Evolutionary conservation across 1,140 invertebrate genomes (phyloP).

Genomic region (Drosophila subobscura): DNA sequence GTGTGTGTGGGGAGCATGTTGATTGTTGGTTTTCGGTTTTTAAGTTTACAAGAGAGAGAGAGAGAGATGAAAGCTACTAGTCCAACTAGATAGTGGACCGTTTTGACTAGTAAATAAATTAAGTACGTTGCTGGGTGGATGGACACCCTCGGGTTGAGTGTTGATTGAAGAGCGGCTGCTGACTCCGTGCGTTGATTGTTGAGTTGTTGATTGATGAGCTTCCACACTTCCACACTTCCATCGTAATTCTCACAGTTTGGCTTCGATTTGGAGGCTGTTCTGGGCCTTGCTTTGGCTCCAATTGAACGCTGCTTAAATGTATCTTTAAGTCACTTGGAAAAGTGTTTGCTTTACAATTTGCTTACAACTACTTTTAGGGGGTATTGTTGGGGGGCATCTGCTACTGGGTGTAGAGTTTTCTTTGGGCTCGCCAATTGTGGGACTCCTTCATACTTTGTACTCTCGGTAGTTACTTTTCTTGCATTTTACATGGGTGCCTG

Average conservation of each 20-base stretch:
- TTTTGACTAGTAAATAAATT: conserved; percentile 6
- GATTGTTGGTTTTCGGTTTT: conserved; percentile 59
- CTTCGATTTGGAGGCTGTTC: too few relatives aligned
- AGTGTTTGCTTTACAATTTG: conserved; percentile 76
- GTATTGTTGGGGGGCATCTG: neutral
- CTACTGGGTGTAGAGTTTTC: conserved; percentile 21
- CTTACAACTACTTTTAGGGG: conserved; percentile 30
- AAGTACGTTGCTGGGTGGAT: conserved; percentile 20
- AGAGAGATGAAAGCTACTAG: conserved; percentile 36
- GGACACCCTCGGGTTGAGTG: conserved; percentile 48
- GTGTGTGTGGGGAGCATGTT: conserved; percentile 52
- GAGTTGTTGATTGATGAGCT: conserved; percentile 31
- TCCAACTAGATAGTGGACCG: conserved; percentile 15
- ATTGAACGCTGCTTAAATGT: neutral
- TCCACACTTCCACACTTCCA: conserved; percentile 36
- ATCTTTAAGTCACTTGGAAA: conserved; percentile 60
- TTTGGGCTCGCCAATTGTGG: conserved; percentile 55
- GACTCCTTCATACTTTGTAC: conserved; percentile 64
- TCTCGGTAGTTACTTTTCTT: conserved; percentile 71
- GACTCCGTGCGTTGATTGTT: conserved; percentile 33
- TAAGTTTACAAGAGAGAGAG: conserved; percentile 54
- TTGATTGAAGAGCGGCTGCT: conserved; percentile 67
- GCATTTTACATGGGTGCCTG: conserved; percentile 69
- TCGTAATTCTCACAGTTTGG: conserved; percentile 58
- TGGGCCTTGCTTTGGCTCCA: conserved; percentile 38